Base-by-base conservation (phyloP, 2,888 invertebrate species). In the Drosophila fulvimacula region DNA sequence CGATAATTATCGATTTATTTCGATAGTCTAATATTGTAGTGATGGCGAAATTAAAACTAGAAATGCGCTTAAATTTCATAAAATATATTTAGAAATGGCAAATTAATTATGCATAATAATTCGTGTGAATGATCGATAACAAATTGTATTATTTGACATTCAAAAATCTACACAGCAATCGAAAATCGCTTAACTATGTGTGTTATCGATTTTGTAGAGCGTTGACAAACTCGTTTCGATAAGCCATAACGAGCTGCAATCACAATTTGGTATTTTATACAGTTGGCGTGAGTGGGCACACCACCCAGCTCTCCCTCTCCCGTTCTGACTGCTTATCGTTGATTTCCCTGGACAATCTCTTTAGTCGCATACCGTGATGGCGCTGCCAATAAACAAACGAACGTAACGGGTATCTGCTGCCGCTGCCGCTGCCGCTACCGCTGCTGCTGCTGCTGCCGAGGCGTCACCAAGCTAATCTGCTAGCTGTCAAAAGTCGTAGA, bases 401-500 rank as follows among this genome's bases (percentile, higher is more conserved):
- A 39, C 15, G 48, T 41, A 39, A 49, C 39, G 53, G 52, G 38
- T 27, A 38, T 51, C 59, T 39, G 51, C 39, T 34, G 49, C 32
- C 15, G 34, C 51, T 44, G 15, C 27, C 21, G 62, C 34, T 59
- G 60, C 63, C 57, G 42, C 24, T 55, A 60, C n/a, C n/a, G n/a
- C n/a, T n/a, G n/a, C n/a, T n/a, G n/a, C n/a, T n/a, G 64, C 58
- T 21, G 49, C 57, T 76, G 69, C 63, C 60, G 66, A 79, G 79
- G 79, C 86, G 79, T 75, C 83, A 73, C 81, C 79, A 69, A 83
- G 81, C 83, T 83, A 83, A 86, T 83, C 83, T 83, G 83, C 71
- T 77, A 55, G 73, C 83, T 84, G 83, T 84, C 83, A 84, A 79
- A 83, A 84, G 83, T 86, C 83, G 75, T 72, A 73, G 83, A 83